These are phyloP conservation scores for Heliornis fulica DNA, from an alignment of 2,113 vertebrate genomes.

Conservation along the genomic window DNA sequence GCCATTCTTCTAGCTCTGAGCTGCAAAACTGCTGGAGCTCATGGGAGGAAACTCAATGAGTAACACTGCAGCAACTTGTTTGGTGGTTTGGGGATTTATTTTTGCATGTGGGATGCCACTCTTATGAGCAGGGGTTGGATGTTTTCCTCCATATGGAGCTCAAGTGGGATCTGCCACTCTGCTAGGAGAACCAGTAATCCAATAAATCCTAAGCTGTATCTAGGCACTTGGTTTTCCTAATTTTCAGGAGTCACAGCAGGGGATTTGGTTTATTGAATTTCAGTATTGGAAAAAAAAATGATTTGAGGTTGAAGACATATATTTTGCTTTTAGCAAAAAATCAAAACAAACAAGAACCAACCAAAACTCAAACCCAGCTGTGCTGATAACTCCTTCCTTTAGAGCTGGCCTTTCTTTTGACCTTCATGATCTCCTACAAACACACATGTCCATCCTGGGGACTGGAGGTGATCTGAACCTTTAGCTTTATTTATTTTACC, in stretches of 20 bases:
- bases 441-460: no score
- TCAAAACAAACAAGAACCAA: no score
- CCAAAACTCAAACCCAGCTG: background rate
- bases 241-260: background rate
- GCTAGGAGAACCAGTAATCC: background rate
- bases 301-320: rapidly evolving
- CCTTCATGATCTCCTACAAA: background rate
- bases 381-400: background rate
- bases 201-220: background rate
- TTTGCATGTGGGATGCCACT: background rate
- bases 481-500: background rate
- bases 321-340: background rate
- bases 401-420: background rate
- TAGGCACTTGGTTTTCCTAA: rapidly evolving
- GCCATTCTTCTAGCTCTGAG: background rate
- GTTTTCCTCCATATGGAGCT: background rate
- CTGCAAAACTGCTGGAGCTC: background rate
- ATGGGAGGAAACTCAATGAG: background rate
- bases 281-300: background rate
- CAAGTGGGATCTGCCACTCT: background rate
- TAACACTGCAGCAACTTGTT: background rate
- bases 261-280: background rate
- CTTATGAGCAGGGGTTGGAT: rapidly evolving
- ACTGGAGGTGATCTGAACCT: background rate
- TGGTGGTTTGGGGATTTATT: background rate